Conservation (phyloP, 2,113 vertebrate species). For the Aphyosemion australe region DNA sequence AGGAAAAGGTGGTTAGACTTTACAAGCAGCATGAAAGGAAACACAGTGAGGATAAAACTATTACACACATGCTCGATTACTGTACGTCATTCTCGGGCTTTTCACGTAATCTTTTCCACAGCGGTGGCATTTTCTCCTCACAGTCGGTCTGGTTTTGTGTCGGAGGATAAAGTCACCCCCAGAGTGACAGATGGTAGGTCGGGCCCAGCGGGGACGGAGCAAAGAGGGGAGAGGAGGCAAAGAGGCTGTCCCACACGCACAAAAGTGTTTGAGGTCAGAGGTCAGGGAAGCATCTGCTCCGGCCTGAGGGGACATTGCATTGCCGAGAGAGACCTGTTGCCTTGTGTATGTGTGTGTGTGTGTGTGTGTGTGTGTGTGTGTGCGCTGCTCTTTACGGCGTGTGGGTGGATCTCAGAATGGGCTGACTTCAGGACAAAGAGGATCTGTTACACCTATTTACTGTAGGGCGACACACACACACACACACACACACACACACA, state of each 20-base stretch:
- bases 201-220: conserved; percentile 54
- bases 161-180: conserved; percentile 65
- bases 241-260: conserved; percentile 74
- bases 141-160: conserved; percentile 63
- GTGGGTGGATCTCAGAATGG: conserved; percentile 60
- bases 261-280: conserved; percentile 80
- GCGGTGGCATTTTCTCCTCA: conserved; percentile 63
- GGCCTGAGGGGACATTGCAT: conserved; percentile 75
- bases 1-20: neutral
- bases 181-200: conserved; percentile 79
- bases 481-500: conserved; percentile 11
- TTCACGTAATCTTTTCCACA: conserved; percentile 54
- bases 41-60: neutral
- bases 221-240: conserved; percentile 65
- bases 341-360: conserved; percentile 59
- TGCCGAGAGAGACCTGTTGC: conserved; percentile 79
- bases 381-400: conserved; percentile 58
- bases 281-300: conserved; percentile 80
- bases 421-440: conserved; percentile 66
- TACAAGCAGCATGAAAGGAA: neutral
- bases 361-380: conserved; percentile 30
- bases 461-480: conserved; percentile 26
- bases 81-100: conserved; percentile 15
- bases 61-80: conserved; percentile 8
- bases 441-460: conserved; percentile 64